phyloP scores from a whole-genome alignment of 2,113 vertebrate genomes.

The Myrmecophaga tridactyla region DNA sequence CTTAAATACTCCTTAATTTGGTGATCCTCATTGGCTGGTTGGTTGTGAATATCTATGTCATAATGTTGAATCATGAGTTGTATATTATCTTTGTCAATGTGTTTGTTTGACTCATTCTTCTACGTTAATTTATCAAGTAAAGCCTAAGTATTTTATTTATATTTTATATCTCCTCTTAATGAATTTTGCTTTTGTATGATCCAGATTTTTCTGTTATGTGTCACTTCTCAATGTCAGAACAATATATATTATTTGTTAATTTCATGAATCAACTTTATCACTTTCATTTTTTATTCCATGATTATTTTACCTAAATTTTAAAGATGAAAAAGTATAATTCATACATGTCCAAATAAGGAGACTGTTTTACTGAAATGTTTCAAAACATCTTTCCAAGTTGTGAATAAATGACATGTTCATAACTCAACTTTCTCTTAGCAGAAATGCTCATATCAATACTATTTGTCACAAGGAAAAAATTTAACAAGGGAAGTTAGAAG shows the following conservation, averaged over 20 bases:
- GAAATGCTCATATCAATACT: background rate
- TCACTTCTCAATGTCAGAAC: background rate
- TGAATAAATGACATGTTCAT: background rate
- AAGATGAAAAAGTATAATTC: background rate
- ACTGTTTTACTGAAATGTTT: background rate
- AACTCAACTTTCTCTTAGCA: background rate
- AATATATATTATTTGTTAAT: background rate
- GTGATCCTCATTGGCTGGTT: background rate
- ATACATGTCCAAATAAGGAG: background rate
- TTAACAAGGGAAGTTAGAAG: background rate
- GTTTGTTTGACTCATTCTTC: background rate
- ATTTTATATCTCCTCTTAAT: conserved; percentile 9
- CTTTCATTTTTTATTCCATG: background rate
- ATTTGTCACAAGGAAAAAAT: background rate
- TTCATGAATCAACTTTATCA: background rate
- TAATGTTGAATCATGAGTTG: background rate
- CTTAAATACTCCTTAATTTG: background rate
- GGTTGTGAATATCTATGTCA: background rate
- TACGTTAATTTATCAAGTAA: conserved; percentile 18
- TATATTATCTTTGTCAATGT: background rate
- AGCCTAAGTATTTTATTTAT: background rate
- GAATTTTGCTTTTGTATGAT: background rate
- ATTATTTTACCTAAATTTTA: background rate
- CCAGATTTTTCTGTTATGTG: background rate
- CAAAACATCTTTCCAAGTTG: background rate